Evolutionary conservation across 2,113 vertebrate genomes (phyloP), one percentile per base, ranked within the genome.

Genomic region (Lamprologus ornatipinnis): DNA sequence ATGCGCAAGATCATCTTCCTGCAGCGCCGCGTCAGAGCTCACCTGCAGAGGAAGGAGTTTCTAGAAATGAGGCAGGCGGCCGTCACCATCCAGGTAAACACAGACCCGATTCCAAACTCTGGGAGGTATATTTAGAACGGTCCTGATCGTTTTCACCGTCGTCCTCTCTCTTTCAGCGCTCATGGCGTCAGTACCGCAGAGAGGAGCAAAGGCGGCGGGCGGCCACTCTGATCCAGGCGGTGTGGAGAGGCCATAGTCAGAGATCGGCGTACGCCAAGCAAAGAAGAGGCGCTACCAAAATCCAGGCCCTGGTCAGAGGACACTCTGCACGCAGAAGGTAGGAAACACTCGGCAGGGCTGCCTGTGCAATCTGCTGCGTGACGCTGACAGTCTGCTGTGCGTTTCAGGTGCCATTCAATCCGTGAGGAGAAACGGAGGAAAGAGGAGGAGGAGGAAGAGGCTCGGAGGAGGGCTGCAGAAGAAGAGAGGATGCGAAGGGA

Each of bases 1-100:
- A 97, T 99, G 89, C 94, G 88, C 6, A 99, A 98, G 93, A 99
- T 99, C 89, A 91, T 99, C 87, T 97, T 98, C 33, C 97, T 99
- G 11, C 98, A 99, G 94, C 97, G 97, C 93, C 98, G 98, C 96
- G 97, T 98, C 92, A 97, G 97, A 84, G 97, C 97, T 94, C 96
- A 92, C 53, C 93, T 99, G 58, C 97, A 98, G 82, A 97, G 97
- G 86, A 96, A 96, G 2, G 97, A 96, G 49, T 99, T 98, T 55
- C 84, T 98, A 51, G 95, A 96, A 53, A 96, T 95, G 93, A 96
- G 93, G 79, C 95, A 93, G 42, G 98, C 98, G 0, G 96, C 97
- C 0, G 0, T 96, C 19, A 87, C 97, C n/a, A 92, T 99, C 84
- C 98, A 99, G 97, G 98, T 99, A 94, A 9, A 31, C 17, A 10